Conservation (phyloP, 2,113 vertebrate genomes). For the Cacatua alba region DNA sequence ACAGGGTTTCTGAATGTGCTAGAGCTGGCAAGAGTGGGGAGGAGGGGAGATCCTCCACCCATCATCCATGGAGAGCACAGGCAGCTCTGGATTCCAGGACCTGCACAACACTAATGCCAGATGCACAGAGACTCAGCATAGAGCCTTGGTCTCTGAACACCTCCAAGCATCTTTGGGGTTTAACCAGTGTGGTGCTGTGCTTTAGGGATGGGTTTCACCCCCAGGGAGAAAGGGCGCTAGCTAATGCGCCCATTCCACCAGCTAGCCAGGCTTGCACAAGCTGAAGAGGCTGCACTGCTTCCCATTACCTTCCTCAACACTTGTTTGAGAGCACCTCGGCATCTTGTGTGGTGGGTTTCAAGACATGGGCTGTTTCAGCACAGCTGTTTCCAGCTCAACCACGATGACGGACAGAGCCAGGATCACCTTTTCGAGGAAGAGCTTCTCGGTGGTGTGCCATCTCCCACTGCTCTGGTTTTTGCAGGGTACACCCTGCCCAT, state of each 20-base stretch:
- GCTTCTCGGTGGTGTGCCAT: rapidly evolving
- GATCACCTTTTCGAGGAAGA: neutral
- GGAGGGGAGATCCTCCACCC: neutral
- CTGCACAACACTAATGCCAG: rapidly evolving
- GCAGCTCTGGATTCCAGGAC: too few relatives aligned
- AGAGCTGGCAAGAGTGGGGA: neutral
- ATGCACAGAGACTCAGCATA: rapidly evolving
- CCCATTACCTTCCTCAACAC: neutral
- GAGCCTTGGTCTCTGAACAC: neutral
- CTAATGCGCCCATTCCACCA: rapidly evolving
- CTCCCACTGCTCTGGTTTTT: neutral
- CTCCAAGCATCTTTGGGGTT: neutral
- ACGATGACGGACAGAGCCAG: rapidly evolving
- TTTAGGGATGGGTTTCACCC: neutral
- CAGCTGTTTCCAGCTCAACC: neutral
- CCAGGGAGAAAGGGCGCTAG: neutral
- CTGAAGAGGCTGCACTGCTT: neutral
- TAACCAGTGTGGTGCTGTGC: neutral
- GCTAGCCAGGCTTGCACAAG: neutral
- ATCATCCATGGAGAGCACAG: neutral
- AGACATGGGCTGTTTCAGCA: rapidly evolving
- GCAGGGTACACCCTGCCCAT: neutral
- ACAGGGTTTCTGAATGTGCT: neutral
- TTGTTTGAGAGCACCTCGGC: neutral
- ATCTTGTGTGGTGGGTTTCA: neutral